Base-by-base conservation (phyloP, 2,113 vertebrate species). In the Panthera uncia region DNA sequence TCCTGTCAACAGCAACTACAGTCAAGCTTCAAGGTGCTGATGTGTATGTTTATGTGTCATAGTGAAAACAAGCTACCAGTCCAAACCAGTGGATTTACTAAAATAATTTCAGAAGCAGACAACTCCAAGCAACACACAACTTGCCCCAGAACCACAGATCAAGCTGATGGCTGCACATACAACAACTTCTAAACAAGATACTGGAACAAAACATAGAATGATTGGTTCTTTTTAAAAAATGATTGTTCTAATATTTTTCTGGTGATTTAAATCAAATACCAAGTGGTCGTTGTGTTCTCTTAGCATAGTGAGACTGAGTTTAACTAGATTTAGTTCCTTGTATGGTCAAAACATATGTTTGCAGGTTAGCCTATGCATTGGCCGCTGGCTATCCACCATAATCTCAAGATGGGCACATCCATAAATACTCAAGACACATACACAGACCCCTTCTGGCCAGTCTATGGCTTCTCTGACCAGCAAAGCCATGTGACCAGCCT, bases 21-120 rank as follows among this genome's bases (percentile, higher is more conserved):
- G 57, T 55, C 66, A 96, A 25, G 18, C 78, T 76, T 89, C 57
- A 57, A 93, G 16, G n/a, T 65, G 4, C 0, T 45, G 36, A 82
- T 36, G 57, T 13, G 68, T 11, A 31, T 23, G 45, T 66, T 65
- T 55, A 25, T 65, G 45, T 66, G 41, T 95, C 87, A 89, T 41
- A 57, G 18, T 50, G 45, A 73, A 92, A 74, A 78, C 31, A 87
- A 65, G 83, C 45, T 96, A 81, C 68, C 61, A 82, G 45, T 76
- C 45, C 66, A 88, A 38, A 48, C 55, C n/a, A 45, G 45, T 73
- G 19, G 45, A 68, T 57, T 88, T 82, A 82, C 55, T 66, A 57
- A 93, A 93, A 83, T 50, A 50, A 36, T 78, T 76, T 55, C 61
- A 76, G 76, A 95, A 73, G 76, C 52, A 92, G 33, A 95, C 9